A percentile compares a stretch with the other conserved stretches of the same genome.
Evolutionary conservation across 2,797 vertebrate genomes (phyloP).

Genomic region (Myoxocephalus aenaeus): DNA sequence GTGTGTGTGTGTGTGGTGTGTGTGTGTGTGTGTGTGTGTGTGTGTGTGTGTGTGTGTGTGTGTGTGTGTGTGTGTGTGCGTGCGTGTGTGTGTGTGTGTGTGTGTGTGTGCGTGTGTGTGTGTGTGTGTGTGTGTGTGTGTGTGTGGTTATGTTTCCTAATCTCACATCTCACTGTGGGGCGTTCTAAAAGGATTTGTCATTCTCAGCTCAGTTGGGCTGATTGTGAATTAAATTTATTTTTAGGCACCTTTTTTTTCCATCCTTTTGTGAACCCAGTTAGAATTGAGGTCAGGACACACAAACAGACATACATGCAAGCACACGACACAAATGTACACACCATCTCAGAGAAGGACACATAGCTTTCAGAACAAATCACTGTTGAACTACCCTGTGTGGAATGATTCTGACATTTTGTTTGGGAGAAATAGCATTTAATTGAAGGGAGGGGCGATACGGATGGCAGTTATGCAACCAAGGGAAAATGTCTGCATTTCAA

Average conservation of each 20-base stretch:
- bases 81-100: conserved; percentile 10
- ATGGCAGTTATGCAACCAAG: conserved; percentile 82
- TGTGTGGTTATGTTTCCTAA: conserved; percentile 64
- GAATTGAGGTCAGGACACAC: conserved; percentile 83
- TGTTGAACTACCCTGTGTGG: conserved; percentile 76
- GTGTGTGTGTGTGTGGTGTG: conserved; percentile 16
- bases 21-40: conserved; percentile 24
- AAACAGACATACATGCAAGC: conserved; percentile 51
- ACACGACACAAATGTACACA: conserved; percentile 51
- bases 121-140: conserved; percentile 2
- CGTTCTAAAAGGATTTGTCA: conserved; percentile 74
- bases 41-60: not conserved
- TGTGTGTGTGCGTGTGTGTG: conserved; percentile 8
- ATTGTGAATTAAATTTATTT: conserved; percentile 80
- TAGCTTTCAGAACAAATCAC: conserved; percentile 85
- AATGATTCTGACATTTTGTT: conserved; percentile 86
- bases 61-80: conserved; percentile 1
- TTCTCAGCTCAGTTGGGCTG: conserved; percentile 69
- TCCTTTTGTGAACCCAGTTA: conserved; percentile 75
- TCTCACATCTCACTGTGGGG: conserved; percentile 68
- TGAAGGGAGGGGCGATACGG: conserved; percentile 79
- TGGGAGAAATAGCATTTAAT: conserved; percentile 85
- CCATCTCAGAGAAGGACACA: conserved; percentile 76
- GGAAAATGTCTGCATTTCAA: conserved; percentile 82
- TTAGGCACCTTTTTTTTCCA: conserved; percentile 78